Conservation (phyloP, 2,113 vertebrate species). For the Dipodomys ordii region DNA sequence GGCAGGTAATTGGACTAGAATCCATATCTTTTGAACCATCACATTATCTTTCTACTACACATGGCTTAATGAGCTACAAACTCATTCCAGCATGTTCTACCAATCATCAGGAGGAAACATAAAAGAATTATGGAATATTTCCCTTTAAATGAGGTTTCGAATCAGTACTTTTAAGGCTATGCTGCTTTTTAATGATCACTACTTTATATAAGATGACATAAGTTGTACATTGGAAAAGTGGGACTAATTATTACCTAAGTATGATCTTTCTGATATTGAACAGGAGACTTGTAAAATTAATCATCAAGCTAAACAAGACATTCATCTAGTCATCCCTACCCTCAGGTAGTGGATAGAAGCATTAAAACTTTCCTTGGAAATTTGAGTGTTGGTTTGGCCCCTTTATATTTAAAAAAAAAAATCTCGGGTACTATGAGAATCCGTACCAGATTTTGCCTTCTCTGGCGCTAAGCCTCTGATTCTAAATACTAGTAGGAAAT, state of each 20-base stretch:
- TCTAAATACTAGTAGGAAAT: conserved; percentile 44
- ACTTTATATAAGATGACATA: conserved; percentile 25
- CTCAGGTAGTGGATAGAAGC: conserved; percentile 40
- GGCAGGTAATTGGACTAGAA: neutral
- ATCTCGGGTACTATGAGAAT: conserved; percentile 39
- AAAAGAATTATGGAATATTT: conserved; percentile 16
- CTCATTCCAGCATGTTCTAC: neutral
- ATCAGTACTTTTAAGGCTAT: conserved; percentile 42
- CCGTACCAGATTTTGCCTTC: conserved; percentile 44
- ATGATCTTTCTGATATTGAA: conserved; percentile 48
- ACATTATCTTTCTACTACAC: conserved; percentile 24
- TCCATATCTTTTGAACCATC: neutral
- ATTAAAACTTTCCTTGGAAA: conserved; percentile 28
- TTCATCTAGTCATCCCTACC: neutral
- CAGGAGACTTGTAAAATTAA: neutral
- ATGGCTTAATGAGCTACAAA: neutral
- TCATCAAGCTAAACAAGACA: neutral
- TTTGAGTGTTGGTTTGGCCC: neutral
- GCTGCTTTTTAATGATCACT: conserved; percentile 52
- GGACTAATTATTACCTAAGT: conserved; percentile 5
- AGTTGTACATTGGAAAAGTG: conserved; percentile 26
- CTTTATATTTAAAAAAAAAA: neutral
- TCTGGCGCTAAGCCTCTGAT: conserved; percentile 29
- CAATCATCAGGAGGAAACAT: neutral
- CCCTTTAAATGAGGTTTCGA: conserved; percentile 55